A percentile compares a stretch with the other conserved stretches of the same genome.
Evolutionary conservation across 2,113 vertebrate genomes (phyloP).

Genomic region (Gobiocypris rarus): DNA sequence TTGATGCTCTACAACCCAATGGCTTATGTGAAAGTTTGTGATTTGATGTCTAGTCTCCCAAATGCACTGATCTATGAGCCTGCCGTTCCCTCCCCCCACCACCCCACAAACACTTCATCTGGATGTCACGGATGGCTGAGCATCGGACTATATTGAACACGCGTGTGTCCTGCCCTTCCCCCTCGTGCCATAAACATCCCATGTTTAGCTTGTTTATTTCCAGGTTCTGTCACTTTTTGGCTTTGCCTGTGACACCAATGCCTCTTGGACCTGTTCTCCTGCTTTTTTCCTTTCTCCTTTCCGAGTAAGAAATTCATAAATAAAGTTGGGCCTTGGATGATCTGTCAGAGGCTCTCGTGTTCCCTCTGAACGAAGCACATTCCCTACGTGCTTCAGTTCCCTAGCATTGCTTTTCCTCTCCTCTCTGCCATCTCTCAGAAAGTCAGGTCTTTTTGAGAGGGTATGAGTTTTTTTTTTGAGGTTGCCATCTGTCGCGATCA

Average conservation of each 20-base stretch:
- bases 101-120: conserved; percentile 16
- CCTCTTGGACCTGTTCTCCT: not conserved
- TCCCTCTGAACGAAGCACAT: not conserved
- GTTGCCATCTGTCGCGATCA: conserved; percentile 48
- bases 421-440: not conserved
- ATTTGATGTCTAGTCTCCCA: not conserved
- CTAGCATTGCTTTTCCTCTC: not conserved
- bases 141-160: conserved; percentile 7
- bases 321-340: not conserved
- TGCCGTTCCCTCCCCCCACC: not conserved
- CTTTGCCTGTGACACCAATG: no score
- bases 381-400: not conserved
- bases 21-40: not conserved
- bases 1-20: no score
- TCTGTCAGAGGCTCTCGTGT: not conserved
- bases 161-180: not conserved
- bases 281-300: not conserved
- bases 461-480: conserved; percentile 38
- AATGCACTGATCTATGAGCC: not conserved
- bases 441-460: not conserved
- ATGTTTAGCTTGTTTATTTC: not conserved
- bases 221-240: not conserved
- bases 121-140: conserved; percentile 21
- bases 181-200: not conserved
- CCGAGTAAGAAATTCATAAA: not conserved